Evolutionary conservation across 1,140 invertebrate genomes (phyloP).

Genomic region (Aphelenchoides avenae): DNA sequence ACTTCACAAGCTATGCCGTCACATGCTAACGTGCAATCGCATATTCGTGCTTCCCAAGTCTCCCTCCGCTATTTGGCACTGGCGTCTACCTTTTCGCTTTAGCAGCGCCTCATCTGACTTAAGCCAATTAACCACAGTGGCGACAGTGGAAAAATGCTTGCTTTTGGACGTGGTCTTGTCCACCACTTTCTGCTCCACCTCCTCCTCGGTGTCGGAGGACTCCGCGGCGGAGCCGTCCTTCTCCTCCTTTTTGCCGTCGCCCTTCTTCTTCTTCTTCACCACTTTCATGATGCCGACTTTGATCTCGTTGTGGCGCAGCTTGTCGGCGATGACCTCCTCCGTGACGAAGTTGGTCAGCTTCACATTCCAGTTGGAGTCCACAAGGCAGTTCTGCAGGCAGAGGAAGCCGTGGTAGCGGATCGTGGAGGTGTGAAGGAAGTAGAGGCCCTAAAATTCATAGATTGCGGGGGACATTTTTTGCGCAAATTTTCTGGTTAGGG

Average conservation of each 20-base stretch:
- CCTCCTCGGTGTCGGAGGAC: conserved; percentile 4
- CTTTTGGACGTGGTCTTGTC: too few relatives aligned
- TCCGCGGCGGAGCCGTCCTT: conserved; percentile 3
- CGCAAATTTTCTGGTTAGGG: too few relatives aligned
- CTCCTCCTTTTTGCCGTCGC: conserved; percentile 18
- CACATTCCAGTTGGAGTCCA: conserved; percentile 51
- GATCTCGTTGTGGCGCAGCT: conserved; percentile 39
- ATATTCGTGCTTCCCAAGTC: too few relatives aligned
- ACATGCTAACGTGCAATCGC: too few relatives aligned
- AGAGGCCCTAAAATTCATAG: conserved; percentile 32
- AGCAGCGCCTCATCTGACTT: too few relatives aligned
- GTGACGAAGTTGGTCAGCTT: conserved; percentile 51
- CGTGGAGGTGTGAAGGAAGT: conserved; percentile 42
- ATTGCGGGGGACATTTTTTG: not conserved
- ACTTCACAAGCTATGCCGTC: too few relatives aligned
- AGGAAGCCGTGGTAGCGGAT: conserved; percentile 45
- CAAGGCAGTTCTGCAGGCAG: conserved; percentile 50
- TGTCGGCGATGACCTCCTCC: conserved; percentile 44
- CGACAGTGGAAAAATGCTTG: too few relatives aligned
- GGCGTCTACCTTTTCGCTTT: too few relatives aligned
- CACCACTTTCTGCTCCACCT: too few relatives aligned
- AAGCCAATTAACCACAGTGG: too few relatives aligned
- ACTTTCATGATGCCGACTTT: conserved; percentile 23
- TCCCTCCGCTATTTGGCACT: too few relatives aligned
- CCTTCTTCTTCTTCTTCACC: conserved; percentile 22